Evolutionary conservation across 2,888 invertebrate species (phyloP).

Genomic region (Sphaeridia pumilis): DNA sequence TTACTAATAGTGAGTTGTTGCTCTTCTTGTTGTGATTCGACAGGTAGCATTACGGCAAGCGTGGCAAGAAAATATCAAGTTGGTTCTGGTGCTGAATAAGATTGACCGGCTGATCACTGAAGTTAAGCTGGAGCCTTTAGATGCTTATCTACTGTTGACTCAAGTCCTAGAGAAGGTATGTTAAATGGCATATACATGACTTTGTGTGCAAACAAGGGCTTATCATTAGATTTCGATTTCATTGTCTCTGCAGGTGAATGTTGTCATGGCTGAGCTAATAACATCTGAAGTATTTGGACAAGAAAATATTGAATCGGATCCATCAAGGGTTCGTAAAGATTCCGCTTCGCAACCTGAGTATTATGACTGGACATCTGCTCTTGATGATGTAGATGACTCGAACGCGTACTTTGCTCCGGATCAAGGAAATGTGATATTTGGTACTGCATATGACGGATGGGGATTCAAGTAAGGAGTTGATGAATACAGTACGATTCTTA

Average conservation of each 20-base stretch:
- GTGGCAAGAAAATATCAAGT: conserved; percentile 76
- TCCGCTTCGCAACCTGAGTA: conserved; percentile 26
- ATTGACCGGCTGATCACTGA: conserved; percentile 85
- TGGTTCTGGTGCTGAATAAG: conserved; percentile 88
- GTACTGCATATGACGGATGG: conserved; percentile 94
- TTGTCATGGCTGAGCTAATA: conserved; percentile 78
- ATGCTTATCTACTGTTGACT: conserved; percentile 74
- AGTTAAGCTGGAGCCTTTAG: conserved; percentile 67
- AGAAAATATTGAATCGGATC: conserved; percentile 40
- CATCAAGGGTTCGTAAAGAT: not conserved
- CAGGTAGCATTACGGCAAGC: conserved; percentile 73
- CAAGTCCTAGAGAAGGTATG: conserved; percentile 64
- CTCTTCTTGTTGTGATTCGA: too few relatives aligned
- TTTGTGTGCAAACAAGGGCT: too few relatives aligned
- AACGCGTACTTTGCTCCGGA: conserved; percentile 85
- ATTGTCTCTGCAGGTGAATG: conserved; percentile 83
- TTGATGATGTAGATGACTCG: conserved; percentile 75
- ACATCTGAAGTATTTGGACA: conserved; percentile 63
- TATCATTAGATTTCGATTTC: too few relatives aligned
- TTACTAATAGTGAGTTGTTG: too few relatives aligned
- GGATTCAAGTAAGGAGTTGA: conserved; percentile 54
- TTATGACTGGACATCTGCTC: conserved; percentile 63
- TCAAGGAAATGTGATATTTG: conserved; percentile 90
- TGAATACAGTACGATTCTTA: too few relatives aligned
- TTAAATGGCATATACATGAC: not conserved